Base-by-base conservation (phyloP, 1,140 invertebrate species). In the Aphelinus atriplicis region DNA sequence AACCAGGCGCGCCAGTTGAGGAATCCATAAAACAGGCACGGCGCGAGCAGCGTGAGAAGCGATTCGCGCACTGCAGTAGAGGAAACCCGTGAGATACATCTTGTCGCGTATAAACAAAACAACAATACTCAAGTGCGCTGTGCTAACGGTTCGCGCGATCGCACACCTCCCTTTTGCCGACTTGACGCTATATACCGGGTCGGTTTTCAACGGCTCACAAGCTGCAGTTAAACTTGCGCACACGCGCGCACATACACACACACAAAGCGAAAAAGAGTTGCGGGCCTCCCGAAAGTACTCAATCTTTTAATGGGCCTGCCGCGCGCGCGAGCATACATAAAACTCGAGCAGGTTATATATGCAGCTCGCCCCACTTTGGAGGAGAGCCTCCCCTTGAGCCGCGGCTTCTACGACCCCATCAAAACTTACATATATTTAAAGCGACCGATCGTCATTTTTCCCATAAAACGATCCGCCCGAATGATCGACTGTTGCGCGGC, bases 351-450 rank as follows among this genome's bases (percentile, higher is more conserved):
- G 3, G 53, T 72, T 64, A 64, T 65, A 72, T 26, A 46, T 9
- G 51, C 60, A 7, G 9, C 58, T 63, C 50, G 42, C 5, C 43
- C 7, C 63, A 48, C 61, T 73, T 65, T 26, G 26, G 26, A 26
- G 26, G 7, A 66, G 56, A 9, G n/a, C 57, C 10, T 60, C 42
- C 56, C n/a, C n/a, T 57, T 53, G 58, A 62, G 47, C 55, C 63
- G 7, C 55, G 56, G 42, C 63, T 50, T 65, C 26, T 45, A 78
- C 70, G 69, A 73, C 62, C 67, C 71, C 74, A 79, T 81, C 63
- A 79, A 80, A 78, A 62, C 75, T 81, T 79, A 80, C 76, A 80
- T 63, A 57, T 73, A 80, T 80, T 80, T 81, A 81, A 80, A 75
- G 70, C 50, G 62, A 48, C 53, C n/a, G 62, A 71, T 78, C 77